Base-by-base conservation (phyloP, 2,888 invertebrate species). In the Rhimphoctona megacephalus region DNA sequence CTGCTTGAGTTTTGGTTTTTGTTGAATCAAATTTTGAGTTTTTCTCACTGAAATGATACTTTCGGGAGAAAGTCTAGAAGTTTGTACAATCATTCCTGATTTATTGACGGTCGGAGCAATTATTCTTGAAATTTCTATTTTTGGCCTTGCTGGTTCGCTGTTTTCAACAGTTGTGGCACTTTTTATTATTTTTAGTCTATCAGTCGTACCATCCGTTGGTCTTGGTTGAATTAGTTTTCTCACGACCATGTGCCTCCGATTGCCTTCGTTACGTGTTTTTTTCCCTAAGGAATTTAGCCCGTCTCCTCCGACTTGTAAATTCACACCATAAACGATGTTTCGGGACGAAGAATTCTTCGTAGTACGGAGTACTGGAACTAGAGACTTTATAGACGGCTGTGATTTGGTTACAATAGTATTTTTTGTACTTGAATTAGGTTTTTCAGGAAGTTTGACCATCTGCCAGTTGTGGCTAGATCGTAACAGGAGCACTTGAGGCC, bases 401-500 rank as follows among this genome's bases (percentile, higher is more conserved):
- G 36, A 52, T 76, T 72, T 80, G 19, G 33, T 72, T 1, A 69
- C 19, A 7, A 72, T 6, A 6, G 25, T 0, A 19, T 30, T 80
- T 4, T 70, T 76, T 4, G 11, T 30, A 17, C n/a, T 39, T 14
- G 30, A 46, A 1, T 30, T 57, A 2, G 46, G 0, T 0, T n/a
- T 6, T 0, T 54, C 36, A 0, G 77, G 67, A 17, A 86, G 14
- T 85, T 88, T 79, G 0, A 80, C 70, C 82, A 88, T 78, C 52
- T 77, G 81, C 86, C 84, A 86, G 19, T 66, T 82, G 9, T 72
- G 66, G 2, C 84, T 84, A 0, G 86, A 84, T 46, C 82, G 86
- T 49, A 86, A 77, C 6, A 86, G 72, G 6, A 81, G 67, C 25
- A 86, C 83, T 30, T 81, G 78, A 0, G 83, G 81, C 36, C 54